These are phyloP conservation scores for Coturnix japonica DNA, from an alignment of 2,113 vertebrate genomes.

Conservation along the genomic window DNA sequence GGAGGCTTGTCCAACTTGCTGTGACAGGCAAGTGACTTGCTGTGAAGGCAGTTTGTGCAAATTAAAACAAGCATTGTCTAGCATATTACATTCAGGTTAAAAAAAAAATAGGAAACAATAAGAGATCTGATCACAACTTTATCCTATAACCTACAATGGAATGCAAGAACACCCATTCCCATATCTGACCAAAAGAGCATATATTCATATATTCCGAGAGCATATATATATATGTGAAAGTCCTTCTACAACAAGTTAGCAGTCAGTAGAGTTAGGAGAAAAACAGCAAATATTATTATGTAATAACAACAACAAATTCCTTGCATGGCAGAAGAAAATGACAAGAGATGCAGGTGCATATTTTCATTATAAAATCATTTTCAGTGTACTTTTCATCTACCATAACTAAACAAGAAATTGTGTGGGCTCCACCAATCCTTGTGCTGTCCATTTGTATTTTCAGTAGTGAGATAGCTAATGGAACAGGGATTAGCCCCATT, in stretches of 20 bases:
- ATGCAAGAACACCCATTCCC: background rate
- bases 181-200: background rate
- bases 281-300: background rate
- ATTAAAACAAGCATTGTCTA: background rate
- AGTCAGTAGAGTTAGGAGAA: background rate
- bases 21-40: conserved; percentile 4
- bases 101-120: background rate
- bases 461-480: background rate
- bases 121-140: background rate
- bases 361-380: background rate
- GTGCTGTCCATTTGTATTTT: background rate
- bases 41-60: conserved; percentile 26
- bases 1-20: conserved; percentile 42
- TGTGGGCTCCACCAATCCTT: background rate
- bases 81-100: background rate
- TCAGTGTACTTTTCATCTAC: background rate
- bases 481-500: background rate
- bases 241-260: background rate
- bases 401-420: background rate
- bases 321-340: background rate
- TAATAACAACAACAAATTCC: background rate
- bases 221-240: background rate
- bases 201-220: background rate
- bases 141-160: background rate
- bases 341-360: background rate